Percentiles rank a stretch among this genome's conserved stretches.
Conservation (phyloP, 2,113 vertebrate genomes). For the Pterophyllum scalare region DNA sequence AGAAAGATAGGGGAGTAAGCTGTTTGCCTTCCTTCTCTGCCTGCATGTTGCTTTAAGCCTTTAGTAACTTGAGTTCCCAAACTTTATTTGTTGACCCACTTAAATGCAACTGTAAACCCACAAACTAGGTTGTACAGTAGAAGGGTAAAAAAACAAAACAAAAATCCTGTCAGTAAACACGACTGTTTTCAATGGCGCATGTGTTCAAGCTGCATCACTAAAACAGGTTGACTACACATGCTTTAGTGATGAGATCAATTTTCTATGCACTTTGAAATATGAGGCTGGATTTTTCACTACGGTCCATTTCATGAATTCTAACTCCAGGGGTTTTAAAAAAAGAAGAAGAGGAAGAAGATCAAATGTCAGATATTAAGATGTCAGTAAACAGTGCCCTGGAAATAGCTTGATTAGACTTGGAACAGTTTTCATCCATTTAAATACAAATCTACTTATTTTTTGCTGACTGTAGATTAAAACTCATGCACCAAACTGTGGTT, state of each 20-base stretch:
- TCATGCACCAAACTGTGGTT: neutral
- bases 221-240: neutral
- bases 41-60: slow-evolving; percentile 74
- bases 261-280: slow-evolving; percentile 17
- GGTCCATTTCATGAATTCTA: slow-evolving; percentile 9
- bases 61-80: slow-evolving; percentile 72
- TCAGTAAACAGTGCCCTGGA: neutral
- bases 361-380: neutral
- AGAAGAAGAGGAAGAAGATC: neutral
- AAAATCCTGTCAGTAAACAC: slow-evolving; percentile 38
- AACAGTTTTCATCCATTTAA: neutral
- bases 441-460: neutral
- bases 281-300: neutral
- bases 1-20: slow-evolving; percentile 73
- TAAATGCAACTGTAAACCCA: slow-evolving; percentile 70
- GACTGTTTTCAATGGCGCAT: neutral
- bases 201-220: neutral
- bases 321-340: neutral
- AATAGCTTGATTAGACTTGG: neutral
- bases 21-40: slow-evolving; percentile 75
- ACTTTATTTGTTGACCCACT: slow-evolving; percentile 77
- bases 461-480: slow-evolving; percentile 40
- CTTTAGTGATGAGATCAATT: slow-evolving; percentile 14
- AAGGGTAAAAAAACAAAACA: neutral
- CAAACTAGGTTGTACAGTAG: slow-evolving; percentile 68